These are phyloP conservation scores for Lerista edwardsae DNA, from an alignment of 2,797 vertebrate genomes.

Conservation along the genomic window DNA sequence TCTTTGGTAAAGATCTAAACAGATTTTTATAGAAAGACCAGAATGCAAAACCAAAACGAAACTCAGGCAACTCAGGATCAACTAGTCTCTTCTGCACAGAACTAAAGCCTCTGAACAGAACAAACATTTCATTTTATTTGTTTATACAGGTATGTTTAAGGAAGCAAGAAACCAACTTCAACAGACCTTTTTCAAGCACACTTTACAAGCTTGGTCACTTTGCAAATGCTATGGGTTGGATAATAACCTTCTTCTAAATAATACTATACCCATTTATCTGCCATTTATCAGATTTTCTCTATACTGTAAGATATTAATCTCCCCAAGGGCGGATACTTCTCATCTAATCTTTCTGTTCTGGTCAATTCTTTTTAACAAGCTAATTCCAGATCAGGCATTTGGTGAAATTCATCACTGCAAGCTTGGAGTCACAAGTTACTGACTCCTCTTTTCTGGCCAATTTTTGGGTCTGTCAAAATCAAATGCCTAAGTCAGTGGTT, in stretches of 20 bases:
- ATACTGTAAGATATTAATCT: conserved; percentile 51
- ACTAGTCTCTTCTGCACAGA: neutral
- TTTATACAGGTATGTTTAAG: conserved; percentile 20
- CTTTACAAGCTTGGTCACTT: conserved; percentile 45
- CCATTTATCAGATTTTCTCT: conserved; percentile 51
- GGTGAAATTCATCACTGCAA: conserved; percentile 59
- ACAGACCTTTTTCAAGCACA: conserved; percentile 37
- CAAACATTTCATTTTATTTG: conserved; percentile 18
- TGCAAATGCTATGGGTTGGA: conserved; percentile 29
- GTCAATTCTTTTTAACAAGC: conserved; percentile 50
- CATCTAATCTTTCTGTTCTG: conserved; percentile 44
- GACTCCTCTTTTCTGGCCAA: conserved; percentile 27
- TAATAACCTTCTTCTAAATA: no score
- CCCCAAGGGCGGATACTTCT: conserved; percentile 41
- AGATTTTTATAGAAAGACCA: neutral
- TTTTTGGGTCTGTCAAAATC: conserved; percentile 18
- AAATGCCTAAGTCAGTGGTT: neutral
- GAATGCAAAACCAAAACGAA: neutral
- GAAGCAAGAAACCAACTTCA: conserved; percentile 25
- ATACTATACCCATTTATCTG: conserved; percentile 34
- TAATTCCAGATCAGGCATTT: conserved; percentile 52
- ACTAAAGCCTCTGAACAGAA: conserved; percentile 4
- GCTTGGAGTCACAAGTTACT: neutral
- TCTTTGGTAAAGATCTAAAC: neutral
- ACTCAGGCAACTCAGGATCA: neutral